phyloP scores from a whole-genome alignment of 2,113 vertebrate species.

The Triplophysa dalaica region DNA sequence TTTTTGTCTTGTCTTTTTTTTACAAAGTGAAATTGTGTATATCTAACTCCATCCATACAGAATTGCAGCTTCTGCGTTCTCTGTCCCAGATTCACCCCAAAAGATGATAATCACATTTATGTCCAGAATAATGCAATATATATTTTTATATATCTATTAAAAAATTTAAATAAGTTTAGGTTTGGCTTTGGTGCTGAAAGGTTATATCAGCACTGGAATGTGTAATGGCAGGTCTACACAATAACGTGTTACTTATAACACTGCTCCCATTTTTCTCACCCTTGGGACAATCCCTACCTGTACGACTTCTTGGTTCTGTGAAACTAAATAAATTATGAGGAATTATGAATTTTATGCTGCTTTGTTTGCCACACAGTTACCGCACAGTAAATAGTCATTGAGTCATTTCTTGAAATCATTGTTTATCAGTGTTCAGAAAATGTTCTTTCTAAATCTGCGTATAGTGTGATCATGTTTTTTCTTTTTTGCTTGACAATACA shows the following conservation, averaged over 20 bases:
- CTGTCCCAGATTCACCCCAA: constrained; percentile 8
- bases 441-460: not conserved
- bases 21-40: not conserved
- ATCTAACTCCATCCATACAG: not conserved
- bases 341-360: no score
- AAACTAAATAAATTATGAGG: no score
- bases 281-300: no score
- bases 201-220: not conserved
- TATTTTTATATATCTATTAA: constrained; percentile 11
- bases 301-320: no score
- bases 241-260: not conserved
- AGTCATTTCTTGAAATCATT: no score
- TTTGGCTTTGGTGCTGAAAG: not conserved
- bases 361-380: no score
- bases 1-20: not conserved
- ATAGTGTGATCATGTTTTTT: not conserved
- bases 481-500: not conserved
- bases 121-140: constrained; percentile 4
- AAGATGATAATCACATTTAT: constrained; percentile 34
- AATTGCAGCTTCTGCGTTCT: constrained; percentile 4
- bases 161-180: not conserved
- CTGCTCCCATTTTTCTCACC: no score
- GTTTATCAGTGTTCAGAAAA: no score
- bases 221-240: not conserved
- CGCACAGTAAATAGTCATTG: no score